Evolutionary conservation across 2,797 vertebrate species (phyloP).

Genomic region (Trachurus trachurus): DNA sequence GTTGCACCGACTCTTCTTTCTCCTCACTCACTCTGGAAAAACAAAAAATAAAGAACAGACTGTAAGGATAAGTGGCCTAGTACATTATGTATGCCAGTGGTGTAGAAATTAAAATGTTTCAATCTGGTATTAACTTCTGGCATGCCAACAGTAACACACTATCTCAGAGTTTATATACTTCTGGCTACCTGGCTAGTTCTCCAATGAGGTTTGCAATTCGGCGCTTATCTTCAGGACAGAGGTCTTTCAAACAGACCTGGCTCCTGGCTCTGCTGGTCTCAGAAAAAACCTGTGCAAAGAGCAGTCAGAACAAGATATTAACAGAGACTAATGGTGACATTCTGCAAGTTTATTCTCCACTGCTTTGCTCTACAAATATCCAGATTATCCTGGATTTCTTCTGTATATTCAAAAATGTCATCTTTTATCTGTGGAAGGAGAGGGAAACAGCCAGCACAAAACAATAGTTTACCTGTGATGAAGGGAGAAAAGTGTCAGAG

Average conservation of each 20-base stretch:
- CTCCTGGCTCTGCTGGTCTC: slow-evolving; percentile 76
- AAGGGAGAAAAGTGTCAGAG: slow-evolving; percentile 12
- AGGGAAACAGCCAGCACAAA: not conserved
- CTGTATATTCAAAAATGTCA: slow-evolving; percentile 11
- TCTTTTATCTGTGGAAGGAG: not conserved
- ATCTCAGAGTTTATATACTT: not conserved
- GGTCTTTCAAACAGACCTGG: slow-evolving; percentile 93
- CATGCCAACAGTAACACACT: slow-evolving; percentile 5
- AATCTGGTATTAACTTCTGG: not conserved
- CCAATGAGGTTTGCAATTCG: slow-evolving; percentile 97
- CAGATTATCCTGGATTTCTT: not conserved
- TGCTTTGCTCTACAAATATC: not conserved
- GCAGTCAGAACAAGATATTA: not conserved
- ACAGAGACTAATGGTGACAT: not conserved
- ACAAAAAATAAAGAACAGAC: not conserved
- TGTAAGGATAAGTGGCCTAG: not conserved
- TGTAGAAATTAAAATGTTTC: not conserved
- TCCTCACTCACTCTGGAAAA: slow-evolving; percentile 93
- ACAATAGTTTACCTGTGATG: slow-evolving; percentile 65
- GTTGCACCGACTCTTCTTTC: slow-evolving; percentile 94
- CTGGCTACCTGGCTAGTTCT: slow-evolving; percentile 94
- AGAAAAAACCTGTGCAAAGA: slow-evolving; percentile 78
- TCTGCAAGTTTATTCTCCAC: not conserved
- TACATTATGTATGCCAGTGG: not conserved
- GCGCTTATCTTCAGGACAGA: slow-evolving; percentile 97